Evolutionary conservation across 53 echinoderm and acorn worm genomes (phyloP), one percentile per base, ranked within the genome.

Genomic region (Holothuria leucospilota): DNA sequence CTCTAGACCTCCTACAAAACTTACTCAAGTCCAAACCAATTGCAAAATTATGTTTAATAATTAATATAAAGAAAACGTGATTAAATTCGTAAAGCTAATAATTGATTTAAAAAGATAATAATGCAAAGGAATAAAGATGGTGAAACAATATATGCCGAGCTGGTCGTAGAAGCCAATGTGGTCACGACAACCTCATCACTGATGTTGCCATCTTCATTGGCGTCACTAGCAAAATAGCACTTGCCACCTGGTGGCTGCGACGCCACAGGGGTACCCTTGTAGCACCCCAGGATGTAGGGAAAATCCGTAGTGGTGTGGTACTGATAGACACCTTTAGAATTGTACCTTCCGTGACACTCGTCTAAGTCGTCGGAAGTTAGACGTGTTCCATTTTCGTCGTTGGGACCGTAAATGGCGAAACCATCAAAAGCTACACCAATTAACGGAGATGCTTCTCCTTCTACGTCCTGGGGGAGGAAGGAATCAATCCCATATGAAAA

Each of bases 351-450:
- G 53, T 93, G 94, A 49, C 94, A 93, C 40, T 88, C 85, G 69
- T 93, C 94, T 20, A 93, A 81, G 28, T 88, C 91, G 16, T 26
- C 80, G 13, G 88, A 78, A 5, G 85, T 85, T 42, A 93, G 77
- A 20, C 24, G 20, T 26, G n/a, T 66, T 29, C 94, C 94, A 59
- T 91, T 52, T 71, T 93, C 94, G 58, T 93, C 88, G 39, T 78
- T 88, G 27, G 90, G 93, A 10, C 90, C 93, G 86, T 93, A 93
- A 62, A 93, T 93, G 29, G 91, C 65, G 60, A 90, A 93, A 21
- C 94, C 94, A 52, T 93, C 94, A 49, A 80, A 65, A 1, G 94
- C 94, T 42, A 93, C 88, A 15, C 94, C 94, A 21, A 92, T 74
- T 13, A 92, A 29, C 0, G 77, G 67, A 8, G 92, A 92, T 1